These are phyloP conservation scores for Ectemnius lituratus DNA, from an alignment of 2,888 invertebrate genomes.

Conservation along the genomic window DNA sequence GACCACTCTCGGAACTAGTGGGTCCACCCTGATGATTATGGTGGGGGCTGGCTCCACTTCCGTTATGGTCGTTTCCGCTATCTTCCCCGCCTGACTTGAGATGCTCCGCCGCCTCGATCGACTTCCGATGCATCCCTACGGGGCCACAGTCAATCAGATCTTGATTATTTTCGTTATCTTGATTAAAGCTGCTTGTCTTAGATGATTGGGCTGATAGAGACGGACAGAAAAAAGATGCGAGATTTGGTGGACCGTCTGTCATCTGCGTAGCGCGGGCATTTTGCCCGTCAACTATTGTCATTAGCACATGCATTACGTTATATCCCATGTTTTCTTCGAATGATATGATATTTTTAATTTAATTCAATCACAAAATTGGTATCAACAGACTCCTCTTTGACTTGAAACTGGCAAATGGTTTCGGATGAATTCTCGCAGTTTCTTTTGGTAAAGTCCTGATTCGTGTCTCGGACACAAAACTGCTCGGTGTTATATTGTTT, in stretches of 20 bases:
- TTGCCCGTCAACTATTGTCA: no score
- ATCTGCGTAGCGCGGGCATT: slow-evolving; percentile 24
- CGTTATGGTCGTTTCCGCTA: slow-evolving; percentile 80
- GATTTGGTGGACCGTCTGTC: slow-evolving; percentile 51
- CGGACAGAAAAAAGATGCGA: slow-evolving; percentile 74
- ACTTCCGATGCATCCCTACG: slow-evolving; percentile 99
- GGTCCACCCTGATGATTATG: slow-evolving; percentile 75
- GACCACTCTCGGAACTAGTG: slow-evolving; percentile 75
- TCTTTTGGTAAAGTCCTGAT: no score
- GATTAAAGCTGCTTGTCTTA: slow-evolving; percentile 78
- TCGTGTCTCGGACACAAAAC: no score
- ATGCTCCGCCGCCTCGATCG: slow-evolving; percentile 97
- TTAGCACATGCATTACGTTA: no score
- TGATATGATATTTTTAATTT: no score
- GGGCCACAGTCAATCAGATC: slow-evolving; percentile 78
- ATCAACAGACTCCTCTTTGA: no score
- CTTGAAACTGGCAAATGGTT: background rate
- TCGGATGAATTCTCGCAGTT: background rate
- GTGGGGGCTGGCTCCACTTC: slow-evolving; percentile 73
- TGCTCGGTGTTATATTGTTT: slow-evolving; percentile 7
- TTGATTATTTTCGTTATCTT: slow-evolving; percentile 78
- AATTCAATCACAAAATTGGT: no score
- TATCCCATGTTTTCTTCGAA: no score
- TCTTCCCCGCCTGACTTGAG: slow-evolving; percentile 89
- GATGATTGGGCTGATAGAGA: slow-evolving; percentile 78